phyloP scores from a whole-genome alignment of 1,140 invertebrate species.

The Aphis craccivora region DNA sequence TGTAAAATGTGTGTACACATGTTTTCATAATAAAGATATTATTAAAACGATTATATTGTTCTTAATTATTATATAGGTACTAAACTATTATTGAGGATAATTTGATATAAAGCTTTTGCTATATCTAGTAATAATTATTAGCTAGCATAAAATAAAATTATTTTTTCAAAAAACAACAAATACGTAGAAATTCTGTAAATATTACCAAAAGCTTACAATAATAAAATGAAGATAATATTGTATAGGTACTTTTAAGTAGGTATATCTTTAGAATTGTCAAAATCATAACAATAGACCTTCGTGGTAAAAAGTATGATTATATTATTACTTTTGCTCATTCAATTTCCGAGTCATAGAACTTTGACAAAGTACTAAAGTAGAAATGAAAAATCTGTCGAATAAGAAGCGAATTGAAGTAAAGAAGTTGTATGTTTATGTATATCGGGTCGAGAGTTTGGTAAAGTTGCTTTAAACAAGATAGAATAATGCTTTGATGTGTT shows the following conservation, averaged over 20 bases:
- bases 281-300: neutral
- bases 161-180: neutral
- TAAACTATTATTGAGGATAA: neutral
- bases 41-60: neutral
- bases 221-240: neutral
- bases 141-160: neutral
- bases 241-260: neutral
- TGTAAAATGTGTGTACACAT: neutral
- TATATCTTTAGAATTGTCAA: neutral
- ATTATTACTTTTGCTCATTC: neutral
- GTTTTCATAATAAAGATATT: neutral
- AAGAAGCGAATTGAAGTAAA: neutral
- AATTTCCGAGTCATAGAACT: neutral
- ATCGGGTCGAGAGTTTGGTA: neutral
- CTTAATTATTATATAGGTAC: neutral
- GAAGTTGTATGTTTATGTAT: constrained; percentile 1
- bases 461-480: constrained; percentile 18
- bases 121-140: neutral
- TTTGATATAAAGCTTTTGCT: neutral
- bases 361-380: neutral
- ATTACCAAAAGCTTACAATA: neutral
- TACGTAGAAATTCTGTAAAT: neutral
- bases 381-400: constrained; percentile 22
- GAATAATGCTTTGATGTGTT: constrained; percentile 34
- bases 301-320: neutral